Conservation (phyloP, 2,113 vertebrate species). For the Myocastor coypus region DNA sequence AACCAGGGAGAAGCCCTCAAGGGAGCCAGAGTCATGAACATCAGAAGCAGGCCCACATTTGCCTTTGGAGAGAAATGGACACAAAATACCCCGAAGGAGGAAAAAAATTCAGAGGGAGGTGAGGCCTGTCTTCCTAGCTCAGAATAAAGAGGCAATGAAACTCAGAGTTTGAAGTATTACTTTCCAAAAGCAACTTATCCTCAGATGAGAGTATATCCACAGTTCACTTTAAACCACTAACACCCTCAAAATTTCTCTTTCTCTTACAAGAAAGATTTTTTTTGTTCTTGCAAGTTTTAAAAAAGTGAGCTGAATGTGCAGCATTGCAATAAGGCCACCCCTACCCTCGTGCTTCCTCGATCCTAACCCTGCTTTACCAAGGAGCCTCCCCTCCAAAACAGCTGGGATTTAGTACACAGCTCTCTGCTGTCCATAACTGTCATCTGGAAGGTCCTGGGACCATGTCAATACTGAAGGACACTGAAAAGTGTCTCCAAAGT, state of each 20-base stretch:
- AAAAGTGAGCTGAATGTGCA: neutral
- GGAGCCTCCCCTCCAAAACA: no score
- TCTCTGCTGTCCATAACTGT: neutral
- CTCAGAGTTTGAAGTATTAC: neutral
- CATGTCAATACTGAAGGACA: neutral
- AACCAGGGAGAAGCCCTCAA: neutral
- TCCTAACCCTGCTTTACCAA: neutral
- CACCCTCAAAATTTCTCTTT: neutral
- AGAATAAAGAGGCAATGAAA: neutral
- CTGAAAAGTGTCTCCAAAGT: neutral
- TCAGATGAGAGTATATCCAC: neutral
- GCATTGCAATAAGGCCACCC: neutral
- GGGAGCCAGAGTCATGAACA: neutral
- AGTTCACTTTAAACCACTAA: neutral
- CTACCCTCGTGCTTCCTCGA: neutral
- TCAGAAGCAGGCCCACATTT: neutral
- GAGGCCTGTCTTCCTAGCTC: neutral
- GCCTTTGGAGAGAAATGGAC: neutral
- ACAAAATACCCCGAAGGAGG: neutral
- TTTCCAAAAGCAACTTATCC: neutral
- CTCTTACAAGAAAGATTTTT: neutral
- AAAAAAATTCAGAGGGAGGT: neutral
- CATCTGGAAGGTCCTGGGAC: neutral
- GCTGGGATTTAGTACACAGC: fast-evolving
- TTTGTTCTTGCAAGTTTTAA: neutral